Conservation (phyloP, 1,140 invertebrate genomes). For the Bombus superbus region DNA sequence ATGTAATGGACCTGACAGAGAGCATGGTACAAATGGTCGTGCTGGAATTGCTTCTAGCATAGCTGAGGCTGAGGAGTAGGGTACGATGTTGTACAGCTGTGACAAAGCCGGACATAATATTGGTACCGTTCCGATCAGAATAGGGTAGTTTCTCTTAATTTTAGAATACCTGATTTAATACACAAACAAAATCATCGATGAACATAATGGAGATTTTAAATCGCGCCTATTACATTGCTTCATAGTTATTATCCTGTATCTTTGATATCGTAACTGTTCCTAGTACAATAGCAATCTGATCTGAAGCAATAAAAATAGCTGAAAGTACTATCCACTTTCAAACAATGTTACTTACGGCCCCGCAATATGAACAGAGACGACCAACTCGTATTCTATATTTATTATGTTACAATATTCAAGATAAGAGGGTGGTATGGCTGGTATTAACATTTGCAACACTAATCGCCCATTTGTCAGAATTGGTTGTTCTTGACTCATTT, state of each 20-base stretch:
- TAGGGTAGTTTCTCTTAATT: constrained; percentile 49
- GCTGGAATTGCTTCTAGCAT: too few species aligned
- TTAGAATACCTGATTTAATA: constrained; percentile 54
- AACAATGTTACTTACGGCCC: constrained; percentile 27
- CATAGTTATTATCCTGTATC: not conserved
- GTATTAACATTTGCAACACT: not conserved
- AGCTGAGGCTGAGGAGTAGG: too few species aligned
- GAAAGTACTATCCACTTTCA: too few species aligned
- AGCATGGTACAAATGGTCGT: too few species aligned
- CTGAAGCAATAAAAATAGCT: too few species aligned
- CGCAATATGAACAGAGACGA: constrained; percentile 30
- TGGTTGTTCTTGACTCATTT: accelerated
- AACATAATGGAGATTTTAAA: not conserved
- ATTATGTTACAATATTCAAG: accelerated
- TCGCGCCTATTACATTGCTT: not conserved
- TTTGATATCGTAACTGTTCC: not conserved
- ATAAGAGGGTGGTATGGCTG: constrained; percentile 44
- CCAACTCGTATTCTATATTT: not conserved
- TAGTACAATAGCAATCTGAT: not conserved
- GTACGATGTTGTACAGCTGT: accelerated
- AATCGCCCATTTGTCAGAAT: accelerated
- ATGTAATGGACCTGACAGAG: too few species aligned
- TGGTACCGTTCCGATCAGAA: constrained; percentile 69
- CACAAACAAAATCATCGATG: not conserved
- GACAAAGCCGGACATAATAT: constrained; percentile 1